Base-by-base conservation (phyloP, 2,797 vertebrate genomes). In the Crocodylus rhombifer region DNA sequence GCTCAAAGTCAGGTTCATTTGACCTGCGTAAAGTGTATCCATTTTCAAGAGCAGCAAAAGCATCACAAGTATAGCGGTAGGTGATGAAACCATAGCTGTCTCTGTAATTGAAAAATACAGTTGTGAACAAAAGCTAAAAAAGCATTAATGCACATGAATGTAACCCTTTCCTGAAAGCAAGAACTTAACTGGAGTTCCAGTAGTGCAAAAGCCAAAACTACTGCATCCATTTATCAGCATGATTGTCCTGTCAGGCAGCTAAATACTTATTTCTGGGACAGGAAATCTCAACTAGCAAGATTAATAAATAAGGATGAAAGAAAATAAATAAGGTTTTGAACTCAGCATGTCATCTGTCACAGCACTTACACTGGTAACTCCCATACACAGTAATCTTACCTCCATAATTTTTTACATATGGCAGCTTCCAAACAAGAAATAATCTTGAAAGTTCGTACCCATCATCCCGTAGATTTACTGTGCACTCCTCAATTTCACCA, bases 51-150 rank as follows among this genome's bases (percentile, higher is more conserved):
- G 99, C 99, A 98, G 99, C 99, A 64, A 99, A 99, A 96, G 99
- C 99, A 79, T 99, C 99, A 98, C 99, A 99, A 97, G 99, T 99
- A 93, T 99, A 99, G 98, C 99, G 99, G 98, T 99, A 99, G 96
- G 99, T 99, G 98, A 99, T 99, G 98, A 99, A 99, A 98, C 99
- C 99, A 97, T 99, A 99, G 98, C 98, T 99, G 98, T 99, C 99
- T 98, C 99, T 99, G 98, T 61, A 97, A 93, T 62, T 86, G 93
- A 93, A 95, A 97, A 95, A 95, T 17, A 95, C 77, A 94, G 90
- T 89, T 80, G 74, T 94, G 81, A 95, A 86, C 56, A 76, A 77
- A 89, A 55, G 58, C 83, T 83, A 86, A 73, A 80, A 51, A 77
- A 88, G 77, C 65, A 80, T 95, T 96, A 96, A 91, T 18, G 85